phyloP scores from a whole-genome alignment of 2,113 vertebrate species.

The Otis tarda region DNA sequence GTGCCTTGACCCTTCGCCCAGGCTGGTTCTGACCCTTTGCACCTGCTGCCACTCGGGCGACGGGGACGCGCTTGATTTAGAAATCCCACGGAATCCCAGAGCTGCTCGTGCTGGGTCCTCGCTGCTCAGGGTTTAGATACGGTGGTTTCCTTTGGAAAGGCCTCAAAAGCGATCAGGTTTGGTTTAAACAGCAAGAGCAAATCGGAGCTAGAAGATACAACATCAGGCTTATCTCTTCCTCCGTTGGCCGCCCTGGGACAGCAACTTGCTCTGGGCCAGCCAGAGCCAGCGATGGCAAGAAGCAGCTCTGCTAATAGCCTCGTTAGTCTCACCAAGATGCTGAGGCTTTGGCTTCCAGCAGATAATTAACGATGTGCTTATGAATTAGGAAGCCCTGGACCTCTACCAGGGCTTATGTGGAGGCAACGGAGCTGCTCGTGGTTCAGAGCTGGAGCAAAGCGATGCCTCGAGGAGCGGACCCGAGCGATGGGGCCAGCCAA shows the following conservation, averaged over 20 bases:
- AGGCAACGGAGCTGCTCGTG: not conserved
- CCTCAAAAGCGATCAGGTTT: not conserved
- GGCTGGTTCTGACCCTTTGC: not conserved
- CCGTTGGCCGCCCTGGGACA: fast-evolving
- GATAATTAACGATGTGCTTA: constrained; percentile 16
- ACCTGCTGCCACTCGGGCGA: fast-evolving
- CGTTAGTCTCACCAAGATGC: constrained; percentile 16
- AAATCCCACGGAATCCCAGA: fast-evolving
- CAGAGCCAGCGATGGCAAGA: not conserved
- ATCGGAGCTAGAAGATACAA: not conserved
- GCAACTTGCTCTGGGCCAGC: fast-evolving
- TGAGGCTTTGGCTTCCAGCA: constrained; percentile 27
- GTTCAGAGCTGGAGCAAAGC: not conserved
- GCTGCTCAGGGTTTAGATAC: fast-evolving
- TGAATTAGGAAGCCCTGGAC: constrained; percentile 40
- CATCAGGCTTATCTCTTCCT: not conserved
- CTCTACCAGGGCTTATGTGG: not conserved
- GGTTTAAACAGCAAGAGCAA: not conserved
- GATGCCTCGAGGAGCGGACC: not conserved
- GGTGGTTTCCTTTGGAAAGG: not conserved
- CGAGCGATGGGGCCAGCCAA: fast-evolving
- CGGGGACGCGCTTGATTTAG: fast-evolving
- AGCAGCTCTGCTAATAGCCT: not conserved
- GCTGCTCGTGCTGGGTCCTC: not conserved
- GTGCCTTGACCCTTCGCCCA: fast-evolving